phyloP scores from a whole-genome alignment of 2,113 vertebrate genomes.

The Daphoenositta chrysoptera region DNA sequence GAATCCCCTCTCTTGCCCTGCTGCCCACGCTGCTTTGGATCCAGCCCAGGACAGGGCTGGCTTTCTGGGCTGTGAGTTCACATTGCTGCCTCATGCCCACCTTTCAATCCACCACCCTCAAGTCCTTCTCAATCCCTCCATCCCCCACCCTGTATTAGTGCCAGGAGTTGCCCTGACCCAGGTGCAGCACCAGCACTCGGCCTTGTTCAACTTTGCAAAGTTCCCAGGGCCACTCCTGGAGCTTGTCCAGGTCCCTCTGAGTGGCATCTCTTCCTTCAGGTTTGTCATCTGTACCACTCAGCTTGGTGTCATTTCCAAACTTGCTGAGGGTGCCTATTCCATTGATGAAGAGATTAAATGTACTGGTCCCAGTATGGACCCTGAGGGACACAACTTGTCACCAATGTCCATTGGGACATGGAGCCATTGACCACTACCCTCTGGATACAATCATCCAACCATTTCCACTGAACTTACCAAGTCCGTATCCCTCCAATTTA shows the following conservation, averaged over 20 bases:
- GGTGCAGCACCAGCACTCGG: neutral
- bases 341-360: neutral
- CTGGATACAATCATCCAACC: neutral
- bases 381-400: neutral
- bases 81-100: neutral
- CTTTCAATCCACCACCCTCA: neutral
- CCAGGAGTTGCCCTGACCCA: neutral
- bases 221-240: neutral
- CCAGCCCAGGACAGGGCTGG: too few relatives aligned
- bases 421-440: neutral
- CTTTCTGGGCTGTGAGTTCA: neutral
- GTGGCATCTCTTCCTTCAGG: neutral
- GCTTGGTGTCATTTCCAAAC: neutral
- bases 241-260: neutral
- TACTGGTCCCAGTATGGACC: neutral
- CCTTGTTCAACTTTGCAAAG: neutral
- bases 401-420: fast-evolving
- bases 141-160: neutral
- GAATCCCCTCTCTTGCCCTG: neutral
- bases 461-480: neutral
- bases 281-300: neutral
- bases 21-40: neutral
- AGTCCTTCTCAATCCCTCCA: neutral
- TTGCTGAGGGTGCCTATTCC: neutral
- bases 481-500: neutral